phyloP scores from a whole-genome alignment of 2,797 vertebrate genomes.

The Enteromius thamalakanensis region DNA sequence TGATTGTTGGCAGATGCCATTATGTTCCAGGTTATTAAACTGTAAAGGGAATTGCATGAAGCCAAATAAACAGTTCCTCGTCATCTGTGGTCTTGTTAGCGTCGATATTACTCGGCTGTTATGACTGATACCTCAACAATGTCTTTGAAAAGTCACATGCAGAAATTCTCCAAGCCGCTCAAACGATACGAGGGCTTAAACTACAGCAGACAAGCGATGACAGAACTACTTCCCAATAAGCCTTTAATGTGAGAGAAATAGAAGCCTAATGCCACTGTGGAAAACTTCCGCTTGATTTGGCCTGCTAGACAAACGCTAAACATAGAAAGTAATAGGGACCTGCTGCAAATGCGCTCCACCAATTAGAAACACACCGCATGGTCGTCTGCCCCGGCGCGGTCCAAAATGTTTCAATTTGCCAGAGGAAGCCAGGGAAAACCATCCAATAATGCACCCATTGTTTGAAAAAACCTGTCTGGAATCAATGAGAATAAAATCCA shows the following conservation, averaged over 20 bases:
- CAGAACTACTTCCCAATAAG: conserved; percentile 23
- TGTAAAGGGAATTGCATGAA: conserved; percentile 62
- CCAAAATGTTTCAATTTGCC: conserved; percentile 63
- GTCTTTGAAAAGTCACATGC: conserved; percentile 55
- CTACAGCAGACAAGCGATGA: conserved; percentile 12
- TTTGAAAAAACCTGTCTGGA: conserved; percentile 58
- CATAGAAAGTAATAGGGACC: conserved; percentile 65
- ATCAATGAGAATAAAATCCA: conserved; percentile 59
- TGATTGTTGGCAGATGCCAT: conserved; percentile 94
- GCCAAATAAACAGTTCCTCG: conserved; percentile 65
- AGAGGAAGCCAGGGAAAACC: conserved; percentile 64
- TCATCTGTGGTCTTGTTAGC: conserved; percentile 61
- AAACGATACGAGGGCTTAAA: conserved; percentile 12
- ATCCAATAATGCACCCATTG: conserved; percentile 71
- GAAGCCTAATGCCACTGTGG: conserved; percentile 25
- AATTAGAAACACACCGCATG: conserved; percentile 67
- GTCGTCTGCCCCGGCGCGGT: conserved; percentile 59
- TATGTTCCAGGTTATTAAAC: conserved; percentile 77
- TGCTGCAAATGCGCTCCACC: conserved; percentile 63
- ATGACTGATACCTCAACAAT: conserved; percentile 62
- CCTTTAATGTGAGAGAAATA: conserved; percentile 18
- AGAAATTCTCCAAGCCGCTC: neutral
- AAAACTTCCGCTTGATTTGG: conserved; percentile 30
- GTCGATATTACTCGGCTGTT: conserved; percentile 49
- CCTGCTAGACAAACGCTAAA: conserved; percentile 54